These are phyloP conservation scores for Actinernus sp. DNA, from an alignment of 92 coral and sea anemone species.

Conservation along the genomic window DNA sequence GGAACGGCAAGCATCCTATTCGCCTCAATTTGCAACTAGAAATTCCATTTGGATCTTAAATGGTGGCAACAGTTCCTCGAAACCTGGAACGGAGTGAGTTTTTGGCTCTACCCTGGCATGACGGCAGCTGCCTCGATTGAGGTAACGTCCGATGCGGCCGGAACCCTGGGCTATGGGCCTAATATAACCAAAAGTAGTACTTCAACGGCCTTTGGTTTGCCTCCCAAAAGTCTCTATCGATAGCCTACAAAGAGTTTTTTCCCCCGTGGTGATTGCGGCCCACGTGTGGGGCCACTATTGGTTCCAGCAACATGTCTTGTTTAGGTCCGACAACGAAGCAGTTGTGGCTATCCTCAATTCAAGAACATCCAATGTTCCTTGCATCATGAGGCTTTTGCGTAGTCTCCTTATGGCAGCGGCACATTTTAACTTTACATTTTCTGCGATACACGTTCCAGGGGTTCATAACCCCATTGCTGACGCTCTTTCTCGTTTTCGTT, in stretches of 20 bases:
- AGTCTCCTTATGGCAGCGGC: slow-evolving; percentile 30
- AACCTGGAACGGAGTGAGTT: neutral
- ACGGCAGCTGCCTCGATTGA: neutral
- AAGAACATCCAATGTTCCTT: slow-evolving; percentile 30
- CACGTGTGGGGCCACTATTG: slow-evolving; percentile 39
- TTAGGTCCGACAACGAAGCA: slow-evolving; percentile 46
- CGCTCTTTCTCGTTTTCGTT: slow-evolving; percentile 47
- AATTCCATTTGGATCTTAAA: slow-evolving; percentile 7
- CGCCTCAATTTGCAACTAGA: slow-evolving; percentile 4
- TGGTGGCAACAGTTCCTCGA: slow-evolving; percentile 13
- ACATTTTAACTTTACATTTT: slow-evolving; percentile 17
- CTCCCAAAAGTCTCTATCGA: neutral
- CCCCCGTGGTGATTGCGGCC: slow-evolving; percentile 47
- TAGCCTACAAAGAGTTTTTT: slow-evolving; percentile 45
- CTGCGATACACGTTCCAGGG: slow-evolving; percentile 53
- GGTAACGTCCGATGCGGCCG: slow-evolving; percentile 6
- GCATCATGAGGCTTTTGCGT: slow-evolving; percentile 40
- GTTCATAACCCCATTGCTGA: slow-evolving; percentile 49
- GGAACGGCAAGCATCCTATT: slow-evolving; percentile 6
- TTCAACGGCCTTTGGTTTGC: slow-evolving; percentile 14
- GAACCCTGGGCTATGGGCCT: slow-evolving; percentile 48
- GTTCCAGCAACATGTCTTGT: slow-evolving; percentile 14
- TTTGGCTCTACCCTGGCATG: slow-evolving; percentile 15
- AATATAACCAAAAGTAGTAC: slow-evolving; percentile 24
- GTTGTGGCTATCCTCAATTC: slow-evolving; percentile 42